Evolutionary conservation across 2,888 invertebrate genomes (phyloP).

Genomic region (Diadegma fenestrale): DNA sequence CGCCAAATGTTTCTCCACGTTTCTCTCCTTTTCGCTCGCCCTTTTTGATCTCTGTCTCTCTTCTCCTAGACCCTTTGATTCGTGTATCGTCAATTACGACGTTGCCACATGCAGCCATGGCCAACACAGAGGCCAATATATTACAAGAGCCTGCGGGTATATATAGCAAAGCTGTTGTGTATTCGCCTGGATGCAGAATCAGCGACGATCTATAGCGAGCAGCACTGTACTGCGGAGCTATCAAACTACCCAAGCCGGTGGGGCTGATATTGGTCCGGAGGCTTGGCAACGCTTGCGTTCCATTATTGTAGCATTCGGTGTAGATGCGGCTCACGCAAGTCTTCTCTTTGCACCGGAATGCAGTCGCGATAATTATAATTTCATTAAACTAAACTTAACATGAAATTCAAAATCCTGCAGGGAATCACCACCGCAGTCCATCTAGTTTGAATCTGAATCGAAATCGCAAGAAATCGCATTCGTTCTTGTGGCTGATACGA

Average conservation of each 20-base stretch:
- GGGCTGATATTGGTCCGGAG: constrained; percentile 33
- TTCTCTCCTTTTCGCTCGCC: constrained; percentile 21
- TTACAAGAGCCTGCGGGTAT: constrained; percentile 42
- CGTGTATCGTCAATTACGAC: constrained; percentile 60
- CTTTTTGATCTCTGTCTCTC: constrained; percentile 11
- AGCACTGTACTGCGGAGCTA: constrained; percentile 28
- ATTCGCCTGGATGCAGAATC: constrained; percentile 29
- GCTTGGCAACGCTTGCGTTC: constrained; percentile 29
- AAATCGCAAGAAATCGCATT: neutral
- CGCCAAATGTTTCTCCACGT: constrained; percentile 2
- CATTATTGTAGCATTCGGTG: constrained; percentile 6
- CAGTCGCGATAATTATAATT: neutral
- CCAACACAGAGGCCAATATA: constrained; percentile 50
- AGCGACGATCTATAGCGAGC: constrained; percentile 16
- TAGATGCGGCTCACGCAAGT: neutral
- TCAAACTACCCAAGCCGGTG: constrained; percentile 24
- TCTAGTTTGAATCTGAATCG: neutral
- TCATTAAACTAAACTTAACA: neutral
- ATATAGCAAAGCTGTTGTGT: constrained; percentile 37
- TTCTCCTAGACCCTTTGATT: constrained; percentile 10
- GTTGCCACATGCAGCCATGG: constrained; percentile 55
- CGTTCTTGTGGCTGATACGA: neutral
- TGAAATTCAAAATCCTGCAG: neutral
- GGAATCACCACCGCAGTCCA: neutral
- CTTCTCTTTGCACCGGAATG: neutral